Conservation (phyloP, 2,888 invertebrate genomes). For the Oxystoma pomonae region DNA sequence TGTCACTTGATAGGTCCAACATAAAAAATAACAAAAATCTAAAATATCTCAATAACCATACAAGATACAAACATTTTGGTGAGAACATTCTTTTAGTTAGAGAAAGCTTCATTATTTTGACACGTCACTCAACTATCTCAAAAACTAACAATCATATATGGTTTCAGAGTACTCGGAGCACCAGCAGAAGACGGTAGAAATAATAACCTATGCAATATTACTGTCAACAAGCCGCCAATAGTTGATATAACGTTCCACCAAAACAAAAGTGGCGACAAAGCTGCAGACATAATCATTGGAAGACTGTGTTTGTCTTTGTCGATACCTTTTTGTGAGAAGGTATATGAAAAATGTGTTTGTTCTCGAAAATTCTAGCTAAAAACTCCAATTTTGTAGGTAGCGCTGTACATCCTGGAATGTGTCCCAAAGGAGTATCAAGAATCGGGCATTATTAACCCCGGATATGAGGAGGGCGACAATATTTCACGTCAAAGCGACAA, state of each 20-base stretch:
- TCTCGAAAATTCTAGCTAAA: not conserved
- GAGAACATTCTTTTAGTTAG: too few relatives aligned
- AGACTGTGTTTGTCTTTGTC: conserved; percentile 68
- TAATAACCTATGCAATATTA: conserved; percentile 51
- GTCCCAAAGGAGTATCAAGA: conserved; percentile 56
- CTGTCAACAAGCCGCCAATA: conserved; percentile 67
- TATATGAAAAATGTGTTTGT: too few relatives aligned
- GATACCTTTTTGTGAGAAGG: conserved; percentile 61
- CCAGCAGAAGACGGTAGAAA: conserved; percentile 54
- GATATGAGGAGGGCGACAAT: conserved; percentile 62
- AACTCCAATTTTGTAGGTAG: conserved; percentile 26
- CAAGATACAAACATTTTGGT: too few relatives aligned
- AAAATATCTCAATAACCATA: too few relatives aligned
- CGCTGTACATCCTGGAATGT: conserved; percentile 45
- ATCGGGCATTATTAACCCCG: conserved; percentile 67
- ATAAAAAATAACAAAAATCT: too few relatives aligned
- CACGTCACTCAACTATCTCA: too few relatives aligned
- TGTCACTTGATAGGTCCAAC: too few relatives aligned
- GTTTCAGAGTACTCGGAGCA: conserved; percentile 64
- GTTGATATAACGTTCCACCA: conserved; percentile 65
- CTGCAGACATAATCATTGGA: conserved; percentile 68
- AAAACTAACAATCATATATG: too few relatives aligned
- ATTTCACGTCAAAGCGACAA: conserved; percentile 34
- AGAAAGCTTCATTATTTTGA: too few relatives aligned
- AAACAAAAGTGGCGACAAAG: conserved; percentile 57